Base-by-base conservation (phyloP, 2,797 vertebrate species). In the Cuniculus paca region DNA sequence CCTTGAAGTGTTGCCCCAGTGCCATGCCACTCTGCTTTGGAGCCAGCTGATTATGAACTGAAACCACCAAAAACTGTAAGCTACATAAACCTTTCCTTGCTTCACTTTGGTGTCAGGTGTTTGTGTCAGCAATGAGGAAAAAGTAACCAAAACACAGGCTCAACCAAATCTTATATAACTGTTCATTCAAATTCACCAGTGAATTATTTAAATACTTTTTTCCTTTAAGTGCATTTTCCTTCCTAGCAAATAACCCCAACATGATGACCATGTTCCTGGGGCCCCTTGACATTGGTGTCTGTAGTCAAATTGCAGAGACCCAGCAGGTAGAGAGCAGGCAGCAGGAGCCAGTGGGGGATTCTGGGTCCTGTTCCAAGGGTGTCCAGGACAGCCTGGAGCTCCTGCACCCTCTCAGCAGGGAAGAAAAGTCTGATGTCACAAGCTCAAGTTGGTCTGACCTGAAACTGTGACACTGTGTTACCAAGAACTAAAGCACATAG, bases 261-360 rank as follows among this genome's bases (percentile, higher is more conserved):
- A 5, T 10, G 42, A 20, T 0, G 48, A 4, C 70, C 22, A 0
- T 39, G 81, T 4, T 20, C 36, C 80, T 3, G 19, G 48, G 48
- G 3, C 74, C 81, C 94, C 91, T 92, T 92, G 50, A 86, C 88
- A 82, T n/a, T 0, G 74, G n/a, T 39, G 20, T 61, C 65, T 88
- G 13, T 12, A 11, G 26, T 61, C 79, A 81, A 4, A 68, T 22
- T 6, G 0, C 12, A 60, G 19, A 61, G 79, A 61, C 68, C 31
- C 58, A n/a, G 0, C 52, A 42, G 0, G 31, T 6, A 68, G 11
- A 20, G 17, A 20, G 17, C 31, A 16, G 48, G 75, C 9, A n/a
- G 48, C 31, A n/a, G 19, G 7, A 52, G 3, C 31, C 75, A 78
- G 31, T 9, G 2, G 8, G 24, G 79, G 56, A 45, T 17, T n/a